These are phyloP conservation scores for Drosophila gaucha DNA, from an alignment of 2,888 invertebrate genomes.

Conservation along the genomic window DNA sequence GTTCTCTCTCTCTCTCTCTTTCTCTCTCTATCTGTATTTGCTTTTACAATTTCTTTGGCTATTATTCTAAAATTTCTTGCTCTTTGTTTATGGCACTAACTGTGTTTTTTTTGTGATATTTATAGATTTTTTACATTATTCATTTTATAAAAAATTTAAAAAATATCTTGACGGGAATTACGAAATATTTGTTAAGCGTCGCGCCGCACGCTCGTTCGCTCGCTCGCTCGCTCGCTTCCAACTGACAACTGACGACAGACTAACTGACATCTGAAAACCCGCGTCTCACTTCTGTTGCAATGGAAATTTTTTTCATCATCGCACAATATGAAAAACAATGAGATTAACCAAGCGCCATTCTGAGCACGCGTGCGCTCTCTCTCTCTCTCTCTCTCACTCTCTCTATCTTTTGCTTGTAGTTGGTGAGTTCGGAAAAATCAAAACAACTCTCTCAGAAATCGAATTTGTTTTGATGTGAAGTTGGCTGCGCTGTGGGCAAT, in stretches of 20 bases:
- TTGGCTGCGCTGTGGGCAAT: conserved; percentile 52
- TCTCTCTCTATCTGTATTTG: conserved; percentile 6
- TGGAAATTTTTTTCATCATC: conserved; percentile 55
- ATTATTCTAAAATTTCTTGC: conserved; percentile 6
- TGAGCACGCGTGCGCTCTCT: conserved; percentile 7
- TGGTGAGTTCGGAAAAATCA: conserved; percentile 40
- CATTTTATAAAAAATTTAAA: conserved; percentile 8
- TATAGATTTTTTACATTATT: conserved; percentile 3
- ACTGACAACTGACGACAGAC: conserved; percentile 33
- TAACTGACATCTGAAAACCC: conserved; percentile 27
- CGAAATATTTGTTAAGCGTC: conserved; percentile 18
- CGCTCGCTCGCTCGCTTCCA: not conserved
- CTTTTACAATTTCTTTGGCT: conserved; percentile 23
- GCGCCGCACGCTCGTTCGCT: conserved; percentile 30
- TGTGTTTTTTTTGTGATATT: not conserved
- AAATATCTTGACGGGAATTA: conserved; percentile 10
- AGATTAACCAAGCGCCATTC: conserved; percentile 32
- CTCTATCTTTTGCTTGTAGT: conserved; percentile 2
- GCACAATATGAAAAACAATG: conserved; percentile 31
- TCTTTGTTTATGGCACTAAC: conserved; percentile 3
- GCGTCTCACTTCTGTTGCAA: conserved; percentile 39
- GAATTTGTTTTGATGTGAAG: conserved; percentile 55
- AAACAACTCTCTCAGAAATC: conserved; percentile 28
- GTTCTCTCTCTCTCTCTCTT: conserved; percentile 9
- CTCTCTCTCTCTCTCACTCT: conserved; percentile 5